Evolutionary conservation across 2,888 invertebrate genomes (phyloP).

Genomic region (Diplolepis rosae): DNA sequence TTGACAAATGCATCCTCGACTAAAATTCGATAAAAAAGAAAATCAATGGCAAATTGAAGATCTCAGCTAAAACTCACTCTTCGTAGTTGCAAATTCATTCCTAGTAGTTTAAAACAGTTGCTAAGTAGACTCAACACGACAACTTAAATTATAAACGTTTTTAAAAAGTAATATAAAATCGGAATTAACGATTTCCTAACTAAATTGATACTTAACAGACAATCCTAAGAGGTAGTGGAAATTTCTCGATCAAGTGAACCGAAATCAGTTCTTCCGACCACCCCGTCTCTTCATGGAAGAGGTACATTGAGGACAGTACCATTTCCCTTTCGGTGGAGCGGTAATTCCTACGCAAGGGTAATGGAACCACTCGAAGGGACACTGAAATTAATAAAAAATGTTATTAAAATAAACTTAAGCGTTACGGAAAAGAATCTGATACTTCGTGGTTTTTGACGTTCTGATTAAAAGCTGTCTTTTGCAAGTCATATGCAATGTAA

Average conservation of each 20-base stretch:
- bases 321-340: slow-evolving; percentile 97
- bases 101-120: background rate
- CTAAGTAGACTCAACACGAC: slow-evolving; percentile 38
- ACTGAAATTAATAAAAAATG: slow-evolving; percentile 77
- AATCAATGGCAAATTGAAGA: slow-evolving; percentile 38
- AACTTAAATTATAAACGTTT: slow-evolving; percentile 56
- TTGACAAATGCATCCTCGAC: slow-evolving; percentile 14
- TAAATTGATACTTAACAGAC: slow-evolving; percentile 62
- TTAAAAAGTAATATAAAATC: slow-evolving; percentile 56
- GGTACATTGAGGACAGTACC: slow-evolving; percentile 98
- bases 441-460: no score
- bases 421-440: no score
- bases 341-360: slow-evolving; percentile 98
- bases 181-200: slow-evolving; percentile 58
- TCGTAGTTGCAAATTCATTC: slow-evolving; percentile 11
- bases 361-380: slow-evolving; percentile 99
- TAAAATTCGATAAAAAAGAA: slow-evolving; percentile 37
- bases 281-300: slow-evolving; percentile 89
- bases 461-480: no score
- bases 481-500: no score
- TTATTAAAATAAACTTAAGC: slow-evolving; percentile 21
- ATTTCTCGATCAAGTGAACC: slow-evolving; percentile 47
- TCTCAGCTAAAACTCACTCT: slow-evolving; percentile 32
- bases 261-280: slow-evolving; percentile 83
- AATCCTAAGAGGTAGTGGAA: slow-evolving; percentile 69